Evolutionary conservation across 2,797 vertebrate species (phyloP).

Genomic region (Chrosomus eos): DNA sequence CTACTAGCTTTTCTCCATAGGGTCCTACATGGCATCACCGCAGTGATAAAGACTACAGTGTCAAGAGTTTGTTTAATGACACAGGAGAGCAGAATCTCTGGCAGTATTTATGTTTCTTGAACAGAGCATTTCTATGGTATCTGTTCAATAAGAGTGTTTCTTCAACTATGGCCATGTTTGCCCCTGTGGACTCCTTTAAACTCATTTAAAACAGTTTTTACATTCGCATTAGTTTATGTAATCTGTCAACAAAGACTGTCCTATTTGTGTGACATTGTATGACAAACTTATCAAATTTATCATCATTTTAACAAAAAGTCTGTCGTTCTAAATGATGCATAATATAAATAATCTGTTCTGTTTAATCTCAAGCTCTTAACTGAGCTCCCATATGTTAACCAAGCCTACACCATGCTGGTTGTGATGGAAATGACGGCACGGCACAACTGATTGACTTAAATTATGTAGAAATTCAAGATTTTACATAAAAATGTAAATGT

Average conservation of each 20-base stretch:
- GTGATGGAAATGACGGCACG: background rate
- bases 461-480: background rate
- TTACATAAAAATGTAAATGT: background rate
- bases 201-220: background rate
- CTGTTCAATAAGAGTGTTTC: slow-evolving; percentile 10
- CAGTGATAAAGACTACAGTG: slow-evolving; percentile 64
- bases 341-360: background rate
- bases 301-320: background rate
- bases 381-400: background rate
- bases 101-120: slow-evolving; percentile 61
- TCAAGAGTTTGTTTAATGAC: slow-evolving; percentile 67
- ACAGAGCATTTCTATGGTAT: slow-evolving; percentile 33
- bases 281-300: background rate
- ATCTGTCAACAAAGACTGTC: background rate
- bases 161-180: slow-evolving; percentile 6
- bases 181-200: background rate
- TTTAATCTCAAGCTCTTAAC: background rate
- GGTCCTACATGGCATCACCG: slow-evolving; percentile 47
- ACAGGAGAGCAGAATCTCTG: slow-evolving; percentile 64
- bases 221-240: background rate
- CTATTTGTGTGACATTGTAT: background rate
- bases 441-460: background rate
- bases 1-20: slow-evolving; percentile 62
- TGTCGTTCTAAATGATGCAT: background rate
- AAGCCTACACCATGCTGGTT: background rate